Evolutionary conservation across 1,140 invertebrate genomes (phyloP), one percentile per base, ranked within the genome.

Genomic region (Achatina immaculata): DNA sequence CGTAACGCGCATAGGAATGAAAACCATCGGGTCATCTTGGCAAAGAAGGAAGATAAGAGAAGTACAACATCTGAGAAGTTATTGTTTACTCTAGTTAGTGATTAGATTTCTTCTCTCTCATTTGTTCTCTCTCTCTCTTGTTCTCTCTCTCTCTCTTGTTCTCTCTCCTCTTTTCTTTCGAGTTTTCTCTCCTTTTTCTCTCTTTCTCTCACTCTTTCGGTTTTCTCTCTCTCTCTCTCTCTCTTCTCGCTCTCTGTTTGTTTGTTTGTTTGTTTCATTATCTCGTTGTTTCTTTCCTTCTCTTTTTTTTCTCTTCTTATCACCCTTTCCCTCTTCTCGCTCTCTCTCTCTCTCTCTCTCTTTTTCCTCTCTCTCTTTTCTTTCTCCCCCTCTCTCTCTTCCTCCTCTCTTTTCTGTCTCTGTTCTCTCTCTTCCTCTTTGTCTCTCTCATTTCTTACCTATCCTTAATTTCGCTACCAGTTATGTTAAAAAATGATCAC

Each of bases 371-470:
- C 48, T 51, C 11, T 51, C 24, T 40, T 71, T 66, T 45, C 36
- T 48, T 76, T 31, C 40, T 81, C 55, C 34, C 31, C 14, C 28
- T 75, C 45, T 75, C 40, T 75, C 75, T 77, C 19, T 40, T 34
- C 40, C 73, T 24, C 31, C n/a, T n/a, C n/a, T n/a, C n/a, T n/a
- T n/a, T n/a, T n/a, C n/a, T n/a, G n/a, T n/a, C n/a, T n/a, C n/a
- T n/a, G n/a, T n/a, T n/a, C n/a, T n/a, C n/a, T n/a, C n/a, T n/a
- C n/a, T n/a, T n/a, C n/a, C n/a, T n/a, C n/a, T n/a, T n/a, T n/a
- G n/a, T n/a, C n/a, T n/a, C n/a, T n/a, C n/a, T n/a, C n/a, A n/a
- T n/a, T n/a, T 43, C 31, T 75, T 48, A 21, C 24, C 51, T 11
- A 43, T 75, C 24, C 51, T 7, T 48, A 31, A 43, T 24, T 77